These are phyloP conservation scores for Ceratosolen solmsi DNA, from an alignment of 1,140 invertebrate species.

Conservation along the genomic window DNA sequence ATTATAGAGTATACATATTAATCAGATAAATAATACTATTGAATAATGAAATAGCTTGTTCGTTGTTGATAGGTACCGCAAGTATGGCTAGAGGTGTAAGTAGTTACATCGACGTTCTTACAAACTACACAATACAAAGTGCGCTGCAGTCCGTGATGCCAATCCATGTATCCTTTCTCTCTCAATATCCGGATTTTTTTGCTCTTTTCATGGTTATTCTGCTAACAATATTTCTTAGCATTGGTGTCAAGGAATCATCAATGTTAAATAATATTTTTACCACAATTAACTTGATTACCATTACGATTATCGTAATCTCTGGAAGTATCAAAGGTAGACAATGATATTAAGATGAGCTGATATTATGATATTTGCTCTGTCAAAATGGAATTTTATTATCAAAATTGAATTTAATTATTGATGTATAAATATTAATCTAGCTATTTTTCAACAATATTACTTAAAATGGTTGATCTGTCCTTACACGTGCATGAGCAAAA, in stretches of 20 bases:
- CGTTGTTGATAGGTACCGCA: slow-evolving; percentile 79
- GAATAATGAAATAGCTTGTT: neutral
- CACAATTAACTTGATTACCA: slow-evolving; percentile 86
- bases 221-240: slow-evolving; percentile 79
- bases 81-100: slow-evolving; percentile 94
- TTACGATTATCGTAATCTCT: slow-evolving; percentile 87
- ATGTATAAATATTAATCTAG: too few relatives aligned
- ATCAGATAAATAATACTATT: too few relatives aligned
- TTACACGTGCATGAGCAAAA: too few relatives aligned
- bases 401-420: too few relatives aligned
- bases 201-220: slow-evolving; percentile 82
- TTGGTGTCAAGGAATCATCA: slow-evolving; percentile 92
- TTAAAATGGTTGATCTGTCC: too few relatives aligned
- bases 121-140: slow-evolving; percentile 82
- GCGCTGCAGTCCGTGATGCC: slow-evolving; percentile 80
- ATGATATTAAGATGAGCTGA: too few relatives aligned
- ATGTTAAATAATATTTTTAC: slow-evolving; percentile 94
- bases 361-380: too few relatives aligned
- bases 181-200: slow-evolving; percentile 88
- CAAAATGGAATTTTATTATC: too few relatives aligned
- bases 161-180: slow-evolving; percentile 82
- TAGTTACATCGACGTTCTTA: slow-evolving; percentile 89
- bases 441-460: too few relatives aligned
- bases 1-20: too few relatives aligned
- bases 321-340: slow-evolving; percentile 83